These are phyloP conservation scores for Rhopalosiphum maidis DNA, from an alignment of 1,140 invertebrate species.

Conservation along the genomic window DNA sequence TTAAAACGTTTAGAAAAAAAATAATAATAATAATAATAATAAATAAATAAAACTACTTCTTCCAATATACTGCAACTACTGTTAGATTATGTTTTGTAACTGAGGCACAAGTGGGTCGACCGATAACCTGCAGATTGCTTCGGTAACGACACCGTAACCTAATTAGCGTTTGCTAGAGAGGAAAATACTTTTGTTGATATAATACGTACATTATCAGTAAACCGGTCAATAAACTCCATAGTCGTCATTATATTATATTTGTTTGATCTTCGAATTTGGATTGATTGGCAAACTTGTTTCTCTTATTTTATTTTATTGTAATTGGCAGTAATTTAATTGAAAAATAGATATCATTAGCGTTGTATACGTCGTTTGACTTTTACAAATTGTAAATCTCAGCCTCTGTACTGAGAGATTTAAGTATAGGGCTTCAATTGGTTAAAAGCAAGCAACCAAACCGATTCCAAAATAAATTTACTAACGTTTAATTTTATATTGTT, in stretches of 20 bases:
- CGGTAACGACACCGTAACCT: conserved; percentile 34
- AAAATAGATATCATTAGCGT: background rate
- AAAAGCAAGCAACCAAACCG: background rate
- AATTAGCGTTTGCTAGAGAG: conserved; percentile 18
- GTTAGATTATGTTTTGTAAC: conserved; percentile 16
- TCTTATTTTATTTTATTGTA: conserved; percentile 4
- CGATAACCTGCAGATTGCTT: conserved; percentile 29
- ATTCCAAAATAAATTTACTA: background rate
- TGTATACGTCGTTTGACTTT: background rate
- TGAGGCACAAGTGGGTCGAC: conserved; percentile 1
- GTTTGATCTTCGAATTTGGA: background rate
- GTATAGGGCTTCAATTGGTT: background rate
- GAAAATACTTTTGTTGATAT: conserved; percentile 13
- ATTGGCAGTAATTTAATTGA: conserved; percentile 16
- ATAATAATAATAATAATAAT: no score
- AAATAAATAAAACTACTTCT: background rate
- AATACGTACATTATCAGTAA: conserved; percentile 21
- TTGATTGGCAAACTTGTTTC: conserved; percentile 17
- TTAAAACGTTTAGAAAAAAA: background rate
- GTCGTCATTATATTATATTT: background rate
- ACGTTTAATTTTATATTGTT: background rate
- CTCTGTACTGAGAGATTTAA: background rate
- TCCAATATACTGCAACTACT: background rate
- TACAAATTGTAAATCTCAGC: conserved; percentile 9
- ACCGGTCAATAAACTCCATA: conserved; percentile 20